Evolutionary conservation across 1,140 invertebrate genomes (phyloP).

Genomic region (Prorops nasuta): DNA sequence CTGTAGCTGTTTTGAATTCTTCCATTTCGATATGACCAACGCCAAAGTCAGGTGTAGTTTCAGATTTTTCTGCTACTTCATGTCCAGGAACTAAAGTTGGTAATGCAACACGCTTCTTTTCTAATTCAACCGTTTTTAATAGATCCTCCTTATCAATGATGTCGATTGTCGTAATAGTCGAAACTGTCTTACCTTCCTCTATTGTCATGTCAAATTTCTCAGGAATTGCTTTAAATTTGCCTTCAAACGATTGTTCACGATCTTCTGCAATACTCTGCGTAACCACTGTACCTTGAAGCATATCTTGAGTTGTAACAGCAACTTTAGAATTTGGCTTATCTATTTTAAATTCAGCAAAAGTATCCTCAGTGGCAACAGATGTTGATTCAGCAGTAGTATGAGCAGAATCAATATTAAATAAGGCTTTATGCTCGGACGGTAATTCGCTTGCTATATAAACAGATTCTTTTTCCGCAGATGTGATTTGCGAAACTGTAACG

Average conservation of each 20-base stretch:
- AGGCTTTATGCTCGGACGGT: slow-evolving; percentile 25
- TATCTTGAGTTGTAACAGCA: slow-evolving; percentile 29
- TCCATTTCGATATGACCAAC: slow-evolving; percentile 21
- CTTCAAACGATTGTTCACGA: slow-evolving; percentile 45
- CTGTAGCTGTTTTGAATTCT: slow-evolving; percentile 19
- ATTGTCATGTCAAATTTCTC: slow-evolving; percentile 37
- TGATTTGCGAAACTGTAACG: slow-evolving; percentile 36
- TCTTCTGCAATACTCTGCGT: slow-evolving; percentile 50
- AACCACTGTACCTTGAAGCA: slow-evolving; percentile 40
- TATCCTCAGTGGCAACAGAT: slow-evolving; percentile 19
- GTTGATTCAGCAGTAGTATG: slow-evolving; percentile 33
- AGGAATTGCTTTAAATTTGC: slow-evolving; percentile 36
- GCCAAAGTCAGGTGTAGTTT: slow-evolving; percentile 24
- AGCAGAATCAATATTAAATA: slow-evolving; percentile 24
- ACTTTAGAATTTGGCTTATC: slow-evolving; percentile 27
- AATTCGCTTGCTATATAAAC: slow-evolving; percentile 24
- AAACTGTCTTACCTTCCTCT: slow-evolving; percentile 44
- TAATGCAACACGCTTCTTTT: slow-evolving; percentile 27
- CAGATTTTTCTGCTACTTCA: slow-evolving; percentile 31
- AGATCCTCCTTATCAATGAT: slow-evolving; percentile 44
- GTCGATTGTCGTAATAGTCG: slow-evolving; percentile 43
- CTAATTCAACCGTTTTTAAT: slow-evolving; percentile 23
- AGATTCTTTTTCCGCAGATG: slow-evolving; percentile 42
- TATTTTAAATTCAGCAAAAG: slow-evolving; percentile 18
- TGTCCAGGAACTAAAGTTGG: slow-evolving; percentile 26